A percentile compares a stretch with the other conserved stretches of the same genome.
Conservation (phyloP, 2,888 invertebrate species). For the Limnephilus lunatus region DNA sequence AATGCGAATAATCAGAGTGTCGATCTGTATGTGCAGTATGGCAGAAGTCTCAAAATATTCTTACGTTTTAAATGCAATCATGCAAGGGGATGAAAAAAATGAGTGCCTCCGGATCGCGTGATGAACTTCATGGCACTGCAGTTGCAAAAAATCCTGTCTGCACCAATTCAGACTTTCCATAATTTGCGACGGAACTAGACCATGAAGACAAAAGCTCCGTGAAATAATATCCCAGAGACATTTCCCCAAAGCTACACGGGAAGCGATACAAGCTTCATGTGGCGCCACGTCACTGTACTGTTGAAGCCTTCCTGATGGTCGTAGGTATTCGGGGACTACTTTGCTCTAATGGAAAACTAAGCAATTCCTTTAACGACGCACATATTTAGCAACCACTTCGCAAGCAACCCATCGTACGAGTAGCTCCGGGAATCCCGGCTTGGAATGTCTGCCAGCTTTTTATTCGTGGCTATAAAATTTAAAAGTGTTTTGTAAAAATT, state of each 20-base stretch:
- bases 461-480: neutral
- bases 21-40: too few relatives aligned
- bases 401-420: neutral
- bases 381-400: neutral
- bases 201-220: neutral
- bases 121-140: neutral
- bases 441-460: neutral
- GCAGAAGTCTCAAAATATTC: too few relatives aligned
- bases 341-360: conserved; percentile 1
- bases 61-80: neutral
- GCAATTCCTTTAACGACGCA: conserved; percentile 14
- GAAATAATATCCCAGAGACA: neutral
- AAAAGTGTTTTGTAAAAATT: neutral
- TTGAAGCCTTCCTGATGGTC: neutral
- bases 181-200: too few relatives aligned
- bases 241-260: neutral
- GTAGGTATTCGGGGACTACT: neutral
- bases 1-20: too few relatives aligned
- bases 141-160: neutral
- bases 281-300: neutral
- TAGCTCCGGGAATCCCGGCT: neutral
- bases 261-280: neutral
- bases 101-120: neutral
- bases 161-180: neutral
- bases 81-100: neutral